These are phyloP conservation scores for Zosterops lateralis DNA, from an alignment of 2,113 vertebrate species.

Conservation along the genomic window DNA sequence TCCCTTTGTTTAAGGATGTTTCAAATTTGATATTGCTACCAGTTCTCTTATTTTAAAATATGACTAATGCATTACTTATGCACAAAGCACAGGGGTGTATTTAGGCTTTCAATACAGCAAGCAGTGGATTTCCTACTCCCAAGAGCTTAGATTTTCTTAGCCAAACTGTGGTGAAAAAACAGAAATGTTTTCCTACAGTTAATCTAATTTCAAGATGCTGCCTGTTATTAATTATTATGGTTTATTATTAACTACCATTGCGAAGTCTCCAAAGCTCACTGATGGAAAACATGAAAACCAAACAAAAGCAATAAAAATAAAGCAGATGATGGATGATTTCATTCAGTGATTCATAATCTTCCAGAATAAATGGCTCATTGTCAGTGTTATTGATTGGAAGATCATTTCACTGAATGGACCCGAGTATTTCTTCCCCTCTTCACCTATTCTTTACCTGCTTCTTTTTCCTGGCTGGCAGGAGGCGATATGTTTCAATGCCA, in stretches of 20 bases:
- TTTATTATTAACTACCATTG: constrained; percentile 38
- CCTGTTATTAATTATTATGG: constrained; percentile 36
- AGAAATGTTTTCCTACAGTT: constrained; percentile 29
- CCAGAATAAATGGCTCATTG: neutral
- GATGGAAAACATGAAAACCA: constrained; percentile 20
- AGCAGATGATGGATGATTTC: constrained; percentile 13
- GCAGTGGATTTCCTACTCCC: neutral
- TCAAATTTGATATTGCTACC: constrained; percentile 6
- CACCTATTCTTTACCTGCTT: neutral
- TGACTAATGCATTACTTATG: neutral
- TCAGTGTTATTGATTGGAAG: neutral
- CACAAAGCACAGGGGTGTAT: neutral
- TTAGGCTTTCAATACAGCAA: neutral
- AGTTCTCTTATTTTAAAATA: neutral
- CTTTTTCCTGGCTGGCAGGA: constrained; percentile 71
- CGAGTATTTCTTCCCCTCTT: neutral
- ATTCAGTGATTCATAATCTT: neutral
- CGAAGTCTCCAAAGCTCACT: neutral
- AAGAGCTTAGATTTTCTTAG: neutral
- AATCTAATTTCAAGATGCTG: constrained; percentile 25
- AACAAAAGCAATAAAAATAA: constrained; percentile 31
- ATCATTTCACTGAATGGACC: neutral
- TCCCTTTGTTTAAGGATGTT: constrained; percentile 8
- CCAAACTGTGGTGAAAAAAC: neutral
- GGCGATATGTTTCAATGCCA: constrained; percentile 84